These are phyloP conservation scores for Percopsis transmontana DNA, from an alignment of 2,113 vertebrate genomes.

Conservation along the genomic window DNA sequence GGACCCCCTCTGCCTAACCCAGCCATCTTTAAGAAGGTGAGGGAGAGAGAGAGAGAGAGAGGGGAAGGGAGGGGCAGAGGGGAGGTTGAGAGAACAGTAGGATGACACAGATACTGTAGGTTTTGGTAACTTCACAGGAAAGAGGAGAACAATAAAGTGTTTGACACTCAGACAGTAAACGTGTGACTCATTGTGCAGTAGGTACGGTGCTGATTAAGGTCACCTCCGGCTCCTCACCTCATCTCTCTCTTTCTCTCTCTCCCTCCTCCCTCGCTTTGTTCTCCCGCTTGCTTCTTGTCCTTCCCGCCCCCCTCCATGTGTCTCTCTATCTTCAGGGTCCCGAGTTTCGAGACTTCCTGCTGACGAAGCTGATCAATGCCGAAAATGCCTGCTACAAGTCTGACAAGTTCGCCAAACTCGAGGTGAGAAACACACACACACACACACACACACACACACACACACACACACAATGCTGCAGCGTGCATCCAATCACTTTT, in stretches of 20 bases:
- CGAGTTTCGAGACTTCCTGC: conserved; percentile 92
- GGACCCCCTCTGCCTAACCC: conserved; percentile 88
- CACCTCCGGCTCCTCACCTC: conserved; percentile 22
- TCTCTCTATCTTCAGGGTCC: conserved; percentile 78
- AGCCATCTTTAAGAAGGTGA: conserved; percentile 90
- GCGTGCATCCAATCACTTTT: conserved; percentile 16
- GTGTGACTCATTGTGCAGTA: conserved; percentile 1
- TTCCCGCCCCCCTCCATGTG: not conserved
- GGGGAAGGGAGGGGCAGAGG: not conserved
- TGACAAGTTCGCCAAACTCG: conserved; percentile 95
- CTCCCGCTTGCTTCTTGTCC: not conserved
- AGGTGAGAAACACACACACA: conserved; percentile 75
- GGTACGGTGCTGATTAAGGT: conserved; percentile 39
- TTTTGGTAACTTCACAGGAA: too few relatives aligned
- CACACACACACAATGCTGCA: conserved; percentile 2
- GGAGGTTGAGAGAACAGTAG: too few relatives aligned
- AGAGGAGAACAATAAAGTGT: not conserved
- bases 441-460: not conserved
- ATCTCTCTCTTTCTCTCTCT: not conserved
- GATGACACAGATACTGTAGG: too few relatives aligned
- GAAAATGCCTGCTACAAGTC: conserved; percentile 96
- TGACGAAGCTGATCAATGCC: conserved; percentile 96
- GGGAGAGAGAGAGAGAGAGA: not conserved
- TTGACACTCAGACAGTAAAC: conserved; percentile 9
- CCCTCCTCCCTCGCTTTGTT: not conserved